Evolutionary conservation across 1,140 invertebrate genomes (phyloP), one percentile per base, ranked within the genome.

Genomic region (Bactericera cockerelli): DNA sequence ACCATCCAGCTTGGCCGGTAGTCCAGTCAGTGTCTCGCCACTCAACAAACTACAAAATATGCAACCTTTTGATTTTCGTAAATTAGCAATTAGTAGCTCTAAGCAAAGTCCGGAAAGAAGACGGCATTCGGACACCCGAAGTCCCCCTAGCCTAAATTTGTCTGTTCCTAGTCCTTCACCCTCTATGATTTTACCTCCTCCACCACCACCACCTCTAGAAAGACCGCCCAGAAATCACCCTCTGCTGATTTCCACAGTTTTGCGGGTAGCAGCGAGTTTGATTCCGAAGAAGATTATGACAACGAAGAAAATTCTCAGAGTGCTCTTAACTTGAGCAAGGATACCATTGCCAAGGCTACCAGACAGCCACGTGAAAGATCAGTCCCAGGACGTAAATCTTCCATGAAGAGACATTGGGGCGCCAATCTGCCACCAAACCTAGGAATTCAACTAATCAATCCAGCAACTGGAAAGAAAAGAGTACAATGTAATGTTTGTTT

Each of bases 401-500:
- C 84, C n/a, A 84, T 87, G 8, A 95, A 94, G 72, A 79, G 90
- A 14, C 86, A 89, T 65, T 96, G 92, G 91, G 79, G 83, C 0
- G 67, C 71, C 4, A 79, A 80, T 63, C 74, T 89, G 66, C 92
- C 93, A 0, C 78, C 89, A 1, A 89, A 92, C 65, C 72, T 93
- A 59, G 89, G 89, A 2, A 90, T 87, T 0, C 86, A 91, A 63
- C 87, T 91, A 59, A 91, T 93, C 55, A 94, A 93, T 69, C 89
- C 90, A 0, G 80, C 88, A 0, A 90, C 89, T 1, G 90, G 90
- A 0, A 95, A 95, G 73, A 97, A 98, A 70, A 79, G 97, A 61
- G 96, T 99, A 3, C 90, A 98, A 68, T 99, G 97, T 72, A 93
- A 95, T 67, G 93, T 95, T 28, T 99, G 97, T 70, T 76, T 97